Evolutionary conservation across 2,113 vertebrate species (phyloP).

Genomic region (Bettongia penicillata): DNA sequence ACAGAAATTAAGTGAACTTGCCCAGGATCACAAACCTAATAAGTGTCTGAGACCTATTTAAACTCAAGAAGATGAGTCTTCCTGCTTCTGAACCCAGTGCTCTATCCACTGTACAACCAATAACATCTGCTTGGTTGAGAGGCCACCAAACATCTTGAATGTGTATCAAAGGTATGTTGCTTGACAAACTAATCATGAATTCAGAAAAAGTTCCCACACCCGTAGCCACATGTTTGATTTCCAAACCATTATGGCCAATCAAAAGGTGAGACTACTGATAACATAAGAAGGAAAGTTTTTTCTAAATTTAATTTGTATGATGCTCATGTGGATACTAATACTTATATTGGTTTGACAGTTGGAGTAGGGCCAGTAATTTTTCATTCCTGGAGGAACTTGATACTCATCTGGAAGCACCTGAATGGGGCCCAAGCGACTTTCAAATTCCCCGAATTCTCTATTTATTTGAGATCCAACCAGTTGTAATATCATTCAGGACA

Average conservation of each 20-base stretch:
- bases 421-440: not conserved
- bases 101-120: not conserved
- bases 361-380: not conserved
- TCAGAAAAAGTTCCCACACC: not conserved
- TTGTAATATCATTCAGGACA: not conserved
- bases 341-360: not conserved
- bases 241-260: not conserved
- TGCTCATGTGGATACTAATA: too few species aligned
- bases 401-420: not conserved
- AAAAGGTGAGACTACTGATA: too few species aligned
- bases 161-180: not conserved
- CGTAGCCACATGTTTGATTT: not conserved
- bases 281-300: not conserved
- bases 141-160: not conserved
- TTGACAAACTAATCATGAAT: not conserved
- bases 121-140: not conserved
- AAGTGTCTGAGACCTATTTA: too few species aligned
- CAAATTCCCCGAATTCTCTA: not conserved
- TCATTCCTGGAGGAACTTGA: not conserved
- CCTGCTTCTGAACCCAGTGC: too few species aligned
- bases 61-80: too few species aligned
- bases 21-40: too few species aligned
- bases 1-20: too few species aligned
- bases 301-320: not conserved
- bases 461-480: not conserved